Evolutionary conservation across 2,888 invertebrate genomes (phyloP), one percentile per base, ranked within the genome.

Genomic region (Cheilosia vulpina): DNA sequence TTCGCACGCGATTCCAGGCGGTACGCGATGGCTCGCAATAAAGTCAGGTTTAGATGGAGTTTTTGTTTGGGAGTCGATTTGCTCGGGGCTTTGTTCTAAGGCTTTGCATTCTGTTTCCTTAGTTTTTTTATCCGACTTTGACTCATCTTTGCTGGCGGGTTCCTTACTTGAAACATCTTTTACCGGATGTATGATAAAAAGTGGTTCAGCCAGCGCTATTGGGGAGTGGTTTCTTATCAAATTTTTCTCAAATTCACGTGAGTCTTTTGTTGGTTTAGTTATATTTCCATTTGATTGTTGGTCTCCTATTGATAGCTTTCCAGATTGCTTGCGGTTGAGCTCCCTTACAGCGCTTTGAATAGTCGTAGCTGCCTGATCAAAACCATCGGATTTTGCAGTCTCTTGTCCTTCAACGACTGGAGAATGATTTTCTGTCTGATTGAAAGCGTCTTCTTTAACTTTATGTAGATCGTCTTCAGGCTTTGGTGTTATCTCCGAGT

Each of bases 331-430:
- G 27, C 3, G 7, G 15, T 19, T 63, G 4, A 60, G 47, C 79
- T 73, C 75, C 2, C 66, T 55, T 0, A 72, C 31, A 9, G 68
- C 77, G 34, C 82, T 83, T 58, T 83, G 82, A 43, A 83, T 78
- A 24, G 63, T 4, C 2, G 68, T 15, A 4, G 82, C 82, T 15
- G 82, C 66, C 4, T 63, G n/a, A 1, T 38, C 60, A n/a, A 71
- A 13, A 1, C 13, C 4, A 41, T 62, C 21, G 0, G 13, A 7
- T n/a, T n/a, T 1, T 9, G 7, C 4, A 6, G 0, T 27, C 7
- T 60, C 17, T n/a, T 27, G 4, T 45, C 5, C 24, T 19, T 43
- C 11, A 31, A 7, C 4, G 4, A 15, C 21, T 57, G 4, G 11
- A 6, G 34, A 38, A 1, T 15, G 6, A 15, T 45, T 3, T n/a